phyloP scores from a whole-genome alignment of 2,888 invertebrate species.

The Euproctis similis region DNA sequence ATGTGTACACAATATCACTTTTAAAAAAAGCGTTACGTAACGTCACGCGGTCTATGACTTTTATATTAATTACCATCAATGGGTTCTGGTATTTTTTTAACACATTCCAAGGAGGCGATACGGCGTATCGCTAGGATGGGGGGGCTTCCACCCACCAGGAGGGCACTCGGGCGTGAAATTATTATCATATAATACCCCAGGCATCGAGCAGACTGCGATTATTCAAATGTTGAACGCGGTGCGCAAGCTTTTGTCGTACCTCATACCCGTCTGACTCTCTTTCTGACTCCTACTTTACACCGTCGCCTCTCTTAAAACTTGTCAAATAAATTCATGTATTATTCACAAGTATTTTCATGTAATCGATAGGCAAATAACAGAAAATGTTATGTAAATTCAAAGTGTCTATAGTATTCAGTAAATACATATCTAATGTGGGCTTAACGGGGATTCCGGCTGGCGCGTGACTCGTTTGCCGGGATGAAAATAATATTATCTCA shows the following conservation, averaged over 20 bases:
- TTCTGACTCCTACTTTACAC: slow-evolving; percentile 50
- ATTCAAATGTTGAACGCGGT: slow-evolving; percentile 66
- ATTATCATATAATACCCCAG: slow-evolving; percentile 71
- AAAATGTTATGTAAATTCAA: slow-evolving; percentile 72
- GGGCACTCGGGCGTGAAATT: slow-evolving; percentile 67
- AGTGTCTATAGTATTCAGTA: slow-evolving; percentile 60
- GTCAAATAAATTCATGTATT: slow-evolving; percentile 68
- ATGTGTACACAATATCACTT: too few species aligned
- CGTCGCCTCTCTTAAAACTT: slow-evolving; percentile 55
- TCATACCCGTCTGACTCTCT: slow-evolving; percentile 33
- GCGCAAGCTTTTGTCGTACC: slow-evolving; percentile 24
- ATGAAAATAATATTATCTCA: slow-evolving; percentile 43
- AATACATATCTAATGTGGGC: slow-evolving; percentile 56
- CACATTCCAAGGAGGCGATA: slow-evolving; percentile 54
- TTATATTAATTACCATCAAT: slow-evolving; percentile 28
- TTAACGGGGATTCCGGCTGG: slow-evolving; percentile 48
- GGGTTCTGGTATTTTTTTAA: slow-evolving; percentile 51
- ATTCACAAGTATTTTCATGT: slow-evolving; percentile 67
- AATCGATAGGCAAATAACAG: slow-evolving; percentile 72
- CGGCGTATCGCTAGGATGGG: slow-evolving; percentile 33
- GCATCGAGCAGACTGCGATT: slow-evolving; percentile 61
- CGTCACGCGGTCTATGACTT: slow-evolving; percentile 20
- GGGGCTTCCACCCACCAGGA: slow-evolving; percentile 39
- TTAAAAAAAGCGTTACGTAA: slow-evolving; percentile 36
- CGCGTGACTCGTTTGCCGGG: slow-evolving; percentile 55